Percentiles rank a stretch among this genome's conserved stretches.
These are phyloP conservation scores for Myioborus melanocephalus DNA, from an alignment of 2,797 vertebrate genomes.

Conservation along the genomic window DNA sequence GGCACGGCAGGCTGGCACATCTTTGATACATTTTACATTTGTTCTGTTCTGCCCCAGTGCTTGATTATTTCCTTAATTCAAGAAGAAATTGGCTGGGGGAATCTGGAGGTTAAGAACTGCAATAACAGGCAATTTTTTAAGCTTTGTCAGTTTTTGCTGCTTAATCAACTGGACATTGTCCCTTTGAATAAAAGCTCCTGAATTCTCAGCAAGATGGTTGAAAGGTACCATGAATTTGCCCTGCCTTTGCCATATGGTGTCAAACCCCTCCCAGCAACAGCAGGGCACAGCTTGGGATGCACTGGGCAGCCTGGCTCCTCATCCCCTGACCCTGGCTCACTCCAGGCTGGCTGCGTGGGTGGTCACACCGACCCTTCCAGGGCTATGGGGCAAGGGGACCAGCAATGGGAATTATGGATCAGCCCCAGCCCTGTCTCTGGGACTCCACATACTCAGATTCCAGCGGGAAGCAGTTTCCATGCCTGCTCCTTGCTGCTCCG, in stretches of 20 bases:
- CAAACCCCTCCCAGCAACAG: background rate
- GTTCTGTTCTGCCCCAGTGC: constrained; percentile 6
- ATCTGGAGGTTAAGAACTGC: constrained; percentile 37
- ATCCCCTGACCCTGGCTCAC: background rate
- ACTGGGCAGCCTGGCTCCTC: background rate
- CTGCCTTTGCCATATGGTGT: background rate
- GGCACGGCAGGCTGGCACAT: background rate
- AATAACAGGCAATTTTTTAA: constrained; percentile 44
- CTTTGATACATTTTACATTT: constrained; percentile 1
- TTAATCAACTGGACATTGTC: constrained; percentile 62
- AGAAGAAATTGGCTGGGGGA: constrained; percentile 16
- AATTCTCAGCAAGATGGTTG: background rate
- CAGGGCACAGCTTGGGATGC: background rate
- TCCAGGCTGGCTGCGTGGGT: background rate
- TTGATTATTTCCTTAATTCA: background rate
- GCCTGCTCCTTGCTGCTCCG: background rate
- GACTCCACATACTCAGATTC: background rate
- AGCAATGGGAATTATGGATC: background rate
- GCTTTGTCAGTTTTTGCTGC: constrained; percentile 57
- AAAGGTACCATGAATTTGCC: background rate
- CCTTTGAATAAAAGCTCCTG: constrained; percentile 54
- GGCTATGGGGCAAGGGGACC: background rate
- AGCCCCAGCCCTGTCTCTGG: background rate
- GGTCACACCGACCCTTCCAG: background rate
- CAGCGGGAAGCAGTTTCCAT: background rate